Evolutionary conservation across 2,797 vertebrate genomes (phyloP).

Genomic region (Notolabrus celidotus): DNA sequence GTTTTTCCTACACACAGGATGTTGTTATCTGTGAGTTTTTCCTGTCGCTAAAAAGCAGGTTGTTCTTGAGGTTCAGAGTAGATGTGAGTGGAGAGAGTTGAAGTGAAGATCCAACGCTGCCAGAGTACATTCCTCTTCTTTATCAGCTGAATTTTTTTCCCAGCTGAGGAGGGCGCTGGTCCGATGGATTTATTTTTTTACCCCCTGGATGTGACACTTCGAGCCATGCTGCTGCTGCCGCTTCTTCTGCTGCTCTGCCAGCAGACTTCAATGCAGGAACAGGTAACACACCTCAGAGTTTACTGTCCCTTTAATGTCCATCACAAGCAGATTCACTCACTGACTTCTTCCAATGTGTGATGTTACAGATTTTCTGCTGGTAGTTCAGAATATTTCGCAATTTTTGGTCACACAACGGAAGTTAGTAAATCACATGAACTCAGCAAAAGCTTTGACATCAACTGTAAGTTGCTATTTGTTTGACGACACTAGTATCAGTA

Average conservation of each 20-base stretch:
- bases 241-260: constrained; percentile 52
- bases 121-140: background rate
- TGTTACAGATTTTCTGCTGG: too few relatives aligned
- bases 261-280: constrained; percentile 59
- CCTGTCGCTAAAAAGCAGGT: constrained; percentile 23
- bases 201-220: constrained; percentile 50
- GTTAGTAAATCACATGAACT: too few relatives aligned
- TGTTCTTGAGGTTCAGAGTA: constrained; percentile 3
- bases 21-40: constrained; percentile 47
- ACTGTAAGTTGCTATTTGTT: too few relatives aligned
- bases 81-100: constrained; percentile 5
- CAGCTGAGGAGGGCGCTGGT: constrained; percentile 2
- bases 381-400: too few relatives aligned
- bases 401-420: too few relatives aligned
- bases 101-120: background rate
- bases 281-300: constrained; percentile 56
- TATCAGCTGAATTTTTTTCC: background rate
- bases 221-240: constrained; percentile 60
- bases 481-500: too few relatives aligned
- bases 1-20: constrained; percentile 36
- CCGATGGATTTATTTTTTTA: constrained; percentile 18
- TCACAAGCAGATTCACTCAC: background rate
- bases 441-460: too few relatives aligned
- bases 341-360: background rate
- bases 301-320: background rate